These are phyloP conservation scores for Diadegma fenestrale DNA, from an alignment of 2,888 invertebrate species.

Conservation along the genomic window DNA sequence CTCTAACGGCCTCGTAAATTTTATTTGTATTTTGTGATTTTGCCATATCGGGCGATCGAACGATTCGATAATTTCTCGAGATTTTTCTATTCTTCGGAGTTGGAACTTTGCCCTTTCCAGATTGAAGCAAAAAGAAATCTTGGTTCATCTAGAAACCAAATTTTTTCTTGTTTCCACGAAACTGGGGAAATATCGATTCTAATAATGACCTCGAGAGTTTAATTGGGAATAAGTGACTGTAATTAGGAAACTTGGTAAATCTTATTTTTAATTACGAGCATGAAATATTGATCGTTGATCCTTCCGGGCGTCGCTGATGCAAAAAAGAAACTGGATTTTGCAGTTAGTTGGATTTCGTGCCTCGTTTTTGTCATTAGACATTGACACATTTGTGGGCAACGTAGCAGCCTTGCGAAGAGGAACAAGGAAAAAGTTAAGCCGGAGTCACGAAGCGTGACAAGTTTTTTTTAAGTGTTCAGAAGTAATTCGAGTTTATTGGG, in stretches of 20 bases:
- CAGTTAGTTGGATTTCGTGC: neutral
- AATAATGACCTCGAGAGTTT: neutral
- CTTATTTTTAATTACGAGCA: no score
- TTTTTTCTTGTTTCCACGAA: neutral
- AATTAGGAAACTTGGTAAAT: no score
- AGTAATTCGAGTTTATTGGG: slow-evolving; percentile 22
- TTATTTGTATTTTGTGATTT: neutral
- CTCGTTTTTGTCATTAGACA: neutral
- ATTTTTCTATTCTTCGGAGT: neutral
- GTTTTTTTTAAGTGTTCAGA: neutral
- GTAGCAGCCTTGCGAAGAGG: neutral
- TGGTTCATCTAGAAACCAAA: neutral
- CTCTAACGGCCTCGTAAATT: neutral
- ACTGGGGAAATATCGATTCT: neutral
- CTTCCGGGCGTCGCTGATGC: no score
- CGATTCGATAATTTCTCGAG: neutral
- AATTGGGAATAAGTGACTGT: neutral
- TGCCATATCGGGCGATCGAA: neutral
- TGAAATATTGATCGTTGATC: no score
- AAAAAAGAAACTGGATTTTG: neutral
- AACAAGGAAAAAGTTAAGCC: neutral
- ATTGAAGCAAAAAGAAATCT: no score
- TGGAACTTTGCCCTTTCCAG: neutral
- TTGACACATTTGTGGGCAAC: neutral
- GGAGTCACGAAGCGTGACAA: slow-evolving; percentile 4